phyloP scores from a whole-genome alignment of 1,140 invertebrate genomes.

The Aleiodes sp. region DNA sequence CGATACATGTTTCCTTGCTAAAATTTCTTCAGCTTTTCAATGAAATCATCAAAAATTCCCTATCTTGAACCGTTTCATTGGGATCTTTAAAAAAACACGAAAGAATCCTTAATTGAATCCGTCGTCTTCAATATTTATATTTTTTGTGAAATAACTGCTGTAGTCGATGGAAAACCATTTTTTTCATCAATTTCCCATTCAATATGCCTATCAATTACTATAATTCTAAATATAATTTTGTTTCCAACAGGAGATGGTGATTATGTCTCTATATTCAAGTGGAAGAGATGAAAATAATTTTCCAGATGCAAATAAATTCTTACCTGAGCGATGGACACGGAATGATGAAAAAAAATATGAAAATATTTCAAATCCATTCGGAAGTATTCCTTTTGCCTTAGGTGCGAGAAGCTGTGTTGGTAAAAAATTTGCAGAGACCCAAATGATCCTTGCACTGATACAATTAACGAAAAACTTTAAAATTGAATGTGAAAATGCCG shows the following conservation, averaged over 20 bases:
- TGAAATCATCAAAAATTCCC: no score
- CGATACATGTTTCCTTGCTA: no score
- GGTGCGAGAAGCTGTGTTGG: slow-evolving; percentile 86
- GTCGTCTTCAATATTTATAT: no score
- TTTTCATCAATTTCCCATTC: no score
- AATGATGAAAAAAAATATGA: slow-evolving; percentile 61
- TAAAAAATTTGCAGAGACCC: slow-evolving; percentile 78
- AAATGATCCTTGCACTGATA: slow-evolving; percentile 74
- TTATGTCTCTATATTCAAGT: slow-evolving; percentile 84
- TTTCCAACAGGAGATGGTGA: slow-evolving; percentile 73
- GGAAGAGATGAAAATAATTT: slow-evolving; percentile 78
- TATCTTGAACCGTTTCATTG: no score
- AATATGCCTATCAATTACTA: slow-evolving; percentile 9
- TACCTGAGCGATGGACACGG: slow-evolving; percentile 81
- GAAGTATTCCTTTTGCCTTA: slow-evolving; percentile 84
- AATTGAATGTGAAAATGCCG: slow-evolving; percentile 65
- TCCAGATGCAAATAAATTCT: slow-evolving; percentile 73
- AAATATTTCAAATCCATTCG: slow-evolving; percentile 69
- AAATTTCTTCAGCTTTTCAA: no score
- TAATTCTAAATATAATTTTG: slow-evolving; percentile 15
- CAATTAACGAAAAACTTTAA: slow-evolving; percentile 67
- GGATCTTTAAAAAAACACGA: no score
- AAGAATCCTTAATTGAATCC: no score
- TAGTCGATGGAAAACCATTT: no score
- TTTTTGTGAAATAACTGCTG: no score